Conservation (phyloP, 1,140 invertebrate genomes). For the Triops cancriformis region DNA sequence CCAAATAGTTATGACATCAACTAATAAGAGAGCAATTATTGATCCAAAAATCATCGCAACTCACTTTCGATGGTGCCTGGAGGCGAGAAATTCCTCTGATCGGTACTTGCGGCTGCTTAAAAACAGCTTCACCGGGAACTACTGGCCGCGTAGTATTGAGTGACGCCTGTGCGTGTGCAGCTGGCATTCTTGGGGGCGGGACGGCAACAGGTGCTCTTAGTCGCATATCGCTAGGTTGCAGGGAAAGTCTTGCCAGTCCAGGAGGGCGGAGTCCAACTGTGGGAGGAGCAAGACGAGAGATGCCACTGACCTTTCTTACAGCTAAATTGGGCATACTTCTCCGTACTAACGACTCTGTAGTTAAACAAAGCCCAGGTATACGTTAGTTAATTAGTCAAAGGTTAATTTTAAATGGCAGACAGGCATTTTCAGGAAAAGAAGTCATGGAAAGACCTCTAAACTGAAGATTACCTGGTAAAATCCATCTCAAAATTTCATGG, state of each 20-base stretch:
- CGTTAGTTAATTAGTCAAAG: background rate
- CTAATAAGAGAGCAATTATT: no score
- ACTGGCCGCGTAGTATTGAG: background rate
- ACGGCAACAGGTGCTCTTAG: background rate
- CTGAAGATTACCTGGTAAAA: no score
- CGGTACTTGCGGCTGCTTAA: background rate
- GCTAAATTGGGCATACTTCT: slow-evolving; percentile 9
- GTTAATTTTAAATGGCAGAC: background rate
- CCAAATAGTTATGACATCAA: no score
- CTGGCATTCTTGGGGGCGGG: background rate
- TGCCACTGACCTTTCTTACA: background rate
- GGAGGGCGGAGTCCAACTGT: background rate
- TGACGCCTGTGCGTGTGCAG: background rate
- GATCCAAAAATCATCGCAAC: no score
- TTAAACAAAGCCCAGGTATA: background rate
- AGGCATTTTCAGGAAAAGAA: background rate
- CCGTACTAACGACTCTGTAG: background rate
- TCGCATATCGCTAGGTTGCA: background rate
- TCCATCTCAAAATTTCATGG: no score
- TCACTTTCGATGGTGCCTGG: background rate
- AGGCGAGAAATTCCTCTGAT: background rate
- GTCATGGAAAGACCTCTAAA: no score
- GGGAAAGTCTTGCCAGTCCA: background rate
- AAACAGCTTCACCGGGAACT: background rate
- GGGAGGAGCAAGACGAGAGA: background rate